These are phyloP conservation scores for Bryconaethiops microstoma DNA, from an alignment of 2,797 vertebrate species.

Conservation along the genomic window DNA sequence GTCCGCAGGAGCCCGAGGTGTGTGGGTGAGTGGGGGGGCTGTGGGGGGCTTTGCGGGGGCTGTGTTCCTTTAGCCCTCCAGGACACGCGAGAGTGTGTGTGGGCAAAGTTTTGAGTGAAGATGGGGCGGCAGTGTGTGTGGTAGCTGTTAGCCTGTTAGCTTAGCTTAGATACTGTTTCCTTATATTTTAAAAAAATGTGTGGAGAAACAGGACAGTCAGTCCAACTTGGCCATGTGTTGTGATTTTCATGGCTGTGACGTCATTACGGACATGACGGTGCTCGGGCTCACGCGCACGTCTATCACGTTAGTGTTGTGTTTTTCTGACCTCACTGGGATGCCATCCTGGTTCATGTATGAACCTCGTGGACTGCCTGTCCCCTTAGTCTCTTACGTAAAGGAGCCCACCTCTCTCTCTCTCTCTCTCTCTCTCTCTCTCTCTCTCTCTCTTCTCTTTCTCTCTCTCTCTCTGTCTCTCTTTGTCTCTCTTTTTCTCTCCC, in stretches of 20 bases:
- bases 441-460: too few relatives aligned
- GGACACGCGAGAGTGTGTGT: slow-evolving; percentile 28
- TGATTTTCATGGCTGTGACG: slow-evolving; percentile 51
- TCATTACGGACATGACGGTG: slow-evolving; percentile 72
- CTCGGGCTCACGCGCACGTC: too few relatives aligned
- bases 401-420: neutral
- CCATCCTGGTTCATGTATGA: neutral
- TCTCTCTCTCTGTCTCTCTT: neutral
- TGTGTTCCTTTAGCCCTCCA: slow-evolving; percentile 50
- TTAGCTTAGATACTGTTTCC: too few relatives aligned
- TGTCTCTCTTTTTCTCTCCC: too few relatives aligned
- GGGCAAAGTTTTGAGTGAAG: slow-evolving; percentile 61
- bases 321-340: slow-evolving; percentile 47
- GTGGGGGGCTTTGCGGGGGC: neutral
- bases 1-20: slow-evolving; percentile 19
- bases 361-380: neutral
- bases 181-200: neutral
- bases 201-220: neutral
- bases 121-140: slow-evolving; percentile 56
- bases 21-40: slow-evolving; percentile 27
- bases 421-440: neutral
- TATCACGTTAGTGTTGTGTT: too few relatives aligned
- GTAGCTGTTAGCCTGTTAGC: neutral
- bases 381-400: slow-evolving; percentile 3
- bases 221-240: slow-evolving; percentile 54